Evolutionary conservation across 2,888 invertebrate species (phyloP), one percentile per base, ranked within the genome.

Genomic region (Baccha elongata): DNA sequence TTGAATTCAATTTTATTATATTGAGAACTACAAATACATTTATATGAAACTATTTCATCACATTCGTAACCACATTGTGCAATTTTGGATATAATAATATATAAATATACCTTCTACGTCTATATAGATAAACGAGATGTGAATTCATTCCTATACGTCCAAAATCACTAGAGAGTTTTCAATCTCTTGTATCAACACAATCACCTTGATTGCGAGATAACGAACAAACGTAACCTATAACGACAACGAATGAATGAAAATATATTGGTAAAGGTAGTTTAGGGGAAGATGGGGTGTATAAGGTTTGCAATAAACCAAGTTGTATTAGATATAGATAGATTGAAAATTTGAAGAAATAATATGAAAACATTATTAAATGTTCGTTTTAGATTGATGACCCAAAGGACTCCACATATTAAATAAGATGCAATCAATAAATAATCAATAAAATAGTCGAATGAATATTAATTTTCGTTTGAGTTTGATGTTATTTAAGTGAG

Each of bases 141-240:
- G 37, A 55, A 69, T 60, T 29, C 42, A 69, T 60, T 29, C 42
- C 42, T 60, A n/a, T n/a, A 48, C 64, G 52, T 81, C 71, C 75
- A 42, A 75, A 71, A 75, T 83, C 83, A 76, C 72, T 44, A 68
- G 72, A 76, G 71, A 73, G 37, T 78, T 76, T 83, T 64, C 83
- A 78, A 83, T 76, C 76, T 71, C 79, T 75, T 85, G 68, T 72
- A 79, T 85, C 79, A 85, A 85, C 79, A 85, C 84, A 85, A 84
- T 85, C 85, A 79, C 72, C 84, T 75, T 84, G 78, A 85, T 85
- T 85, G 85, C 78, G 83, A 69, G 53, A 73, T 76, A 78, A 78
- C 73, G 73, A 73, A 83, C 55, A 62, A 53, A 37, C 40, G 37
- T 55, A 58, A 60, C 60, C 60, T 60, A 60, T 60, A 60, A 60